These are phyloP conservation scores for Antennarius striatus DNA, from an alignment of 2,113 vertebrate genomes.

Conservation along the genomic window DNA sequence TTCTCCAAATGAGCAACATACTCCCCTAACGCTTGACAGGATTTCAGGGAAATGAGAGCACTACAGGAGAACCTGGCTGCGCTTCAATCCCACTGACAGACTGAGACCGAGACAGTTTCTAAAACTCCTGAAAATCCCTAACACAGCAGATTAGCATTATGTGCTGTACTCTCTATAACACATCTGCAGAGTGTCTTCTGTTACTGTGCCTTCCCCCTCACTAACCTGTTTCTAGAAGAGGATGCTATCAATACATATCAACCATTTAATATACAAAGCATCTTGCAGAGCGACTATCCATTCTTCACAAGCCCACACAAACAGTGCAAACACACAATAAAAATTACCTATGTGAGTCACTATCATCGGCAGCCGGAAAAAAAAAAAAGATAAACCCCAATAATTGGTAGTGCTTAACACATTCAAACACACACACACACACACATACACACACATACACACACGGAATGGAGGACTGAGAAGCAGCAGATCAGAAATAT, in stretches of 20 bases:
- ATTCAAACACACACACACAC: slow-evolving; percentile 1
- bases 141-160: slow-evolving; percentile 80
- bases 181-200: slow-evolving; percentile 75
- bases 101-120: slow-evolving; percentile 78
- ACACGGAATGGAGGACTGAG: slow-evolving; percentile 59
- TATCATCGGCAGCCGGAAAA: slow-evolving; percentile 40
- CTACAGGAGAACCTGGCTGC: slow-evolving; percentile 79
- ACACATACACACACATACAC: slow-evolving; percentile 10
- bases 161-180: slow-evolving; percentile 73
- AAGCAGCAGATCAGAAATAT: slow-evolving; percentile 75
- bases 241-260: slow-evolving; percentile 69
- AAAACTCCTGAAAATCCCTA: slow-evolving; percentile 81
- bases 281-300: slow-evolving; percentile 53
- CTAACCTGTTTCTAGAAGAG: slow-evolving; percentile 59
- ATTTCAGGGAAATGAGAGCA: slow-evolving; percentile 80
- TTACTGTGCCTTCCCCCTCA: slow-evolving; percentile 58
- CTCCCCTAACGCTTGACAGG: slow-evolving; percentile 74
- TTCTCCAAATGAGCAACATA: slow-evolving; percentile 74
- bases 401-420: slow-evolving; percentile 61
- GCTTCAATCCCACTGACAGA: slow-evolving; percentile 80
- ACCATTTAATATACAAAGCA: slow-evolving; percentile 67
- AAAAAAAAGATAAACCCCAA: slow-evolving; percentile 58
- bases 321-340: slow-evolving; percentile 54
- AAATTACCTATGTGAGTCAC: slow-evolving; percentile 69
- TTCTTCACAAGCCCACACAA: slow-evolving; percentile 45